Percentiles rank a stretch among this genome's conserved stretches.
phyloP scores from a whole-genome alignment of 2,797 vertebrate species.

The Girardinus metallicus region DNA sequence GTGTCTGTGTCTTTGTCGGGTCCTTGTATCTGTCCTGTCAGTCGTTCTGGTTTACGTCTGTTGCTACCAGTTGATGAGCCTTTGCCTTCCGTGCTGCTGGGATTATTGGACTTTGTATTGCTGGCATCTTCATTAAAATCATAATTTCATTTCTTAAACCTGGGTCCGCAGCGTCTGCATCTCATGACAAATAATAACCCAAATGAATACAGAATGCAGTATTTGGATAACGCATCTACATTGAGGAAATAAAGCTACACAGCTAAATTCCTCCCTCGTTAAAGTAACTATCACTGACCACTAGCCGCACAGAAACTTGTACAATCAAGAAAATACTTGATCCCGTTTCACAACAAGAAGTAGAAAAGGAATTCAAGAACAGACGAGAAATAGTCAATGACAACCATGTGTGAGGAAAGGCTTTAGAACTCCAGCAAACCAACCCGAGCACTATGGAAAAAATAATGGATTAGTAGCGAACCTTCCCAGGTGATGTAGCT shows the following conservation, averaged over 20 bases:
- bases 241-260: neutral
- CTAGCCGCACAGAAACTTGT: too few relatives aligned
- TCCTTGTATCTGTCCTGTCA: too few relatives aligned
- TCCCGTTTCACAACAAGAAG: neutral
- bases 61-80: too few relatives aligned
- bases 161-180: too few relatives aligned
- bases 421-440: neutral
- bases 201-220: neutral
- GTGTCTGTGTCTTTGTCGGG: too few relatives aligned
- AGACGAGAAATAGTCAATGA: neutral
- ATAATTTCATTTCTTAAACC: too few relatives aligned
- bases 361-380: neutral
- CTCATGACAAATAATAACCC: too few relatives aligned
- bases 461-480: neutral
- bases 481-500: neutral
- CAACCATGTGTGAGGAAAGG: neutral
- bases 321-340: neutral
- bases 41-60: too few relatives aligned
- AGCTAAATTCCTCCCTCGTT: neutral
- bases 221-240: neutral
- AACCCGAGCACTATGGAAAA: too few relatives aligned
- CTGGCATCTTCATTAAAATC: too few relatives aligned
- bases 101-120: too few relatives aligned
- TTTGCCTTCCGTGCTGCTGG: too few relatives aligned
- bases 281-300: neutral